These are phyloP conservation scores for Himalopsyche japonica DNA, from an alignment of 2,888 invertebrate genomes.

Conservation along the genomic window DNA sequence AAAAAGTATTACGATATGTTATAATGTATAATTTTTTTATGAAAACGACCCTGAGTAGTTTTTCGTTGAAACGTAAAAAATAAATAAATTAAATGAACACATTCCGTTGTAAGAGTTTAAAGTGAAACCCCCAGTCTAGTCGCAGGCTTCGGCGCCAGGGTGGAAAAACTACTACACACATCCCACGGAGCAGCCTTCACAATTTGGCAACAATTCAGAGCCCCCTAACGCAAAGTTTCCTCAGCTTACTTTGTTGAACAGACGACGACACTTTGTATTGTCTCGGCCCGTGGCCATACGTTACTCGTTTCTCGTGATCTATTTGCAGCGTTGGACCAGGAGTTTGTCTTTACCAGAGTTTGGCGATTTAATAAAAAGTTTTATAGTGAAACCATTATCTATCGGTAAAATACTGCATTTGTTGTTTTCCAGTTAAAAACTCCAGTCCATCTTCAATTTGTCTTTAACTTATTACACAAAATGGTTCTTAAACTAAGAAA, in stretches of 20 bases:
- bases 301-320: constrained; percentile 33
- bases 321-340: constrained; percentile 14
- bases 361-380: constrained; percentile 38
- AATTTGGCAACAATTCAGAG: constrained; percentile 31
- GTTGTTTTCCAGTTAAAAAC: not conserved
- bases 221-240: constrained; percentile 15
- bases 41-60: too few relatives aligned
- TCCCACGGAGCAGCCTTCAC: not conserved
- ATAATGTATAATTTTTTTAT: too few relatives aligned
- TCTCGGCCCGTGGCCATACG: constrained; percentile 37
- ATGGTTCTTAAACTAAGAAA: too few relatives aligned
- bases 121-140: not conserved
- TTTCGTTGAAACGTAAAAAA: not conserved
- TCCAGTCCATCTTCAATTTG: not conserved
- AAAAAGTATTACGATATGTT: too few relatives aligned
- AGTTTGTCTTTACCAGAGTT: constrained; percentile 18
- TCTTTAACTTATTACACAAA: not conserved
- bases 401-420: constrained; percentile 23
- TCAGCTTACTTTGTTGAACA: constrained; percentile 26
- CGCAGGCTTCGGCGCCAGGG: not conserved
- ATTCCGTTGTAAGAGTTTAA: not conserved
- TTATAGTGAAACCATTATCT: constrained; percentile 36
- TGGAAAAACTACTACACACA: not conserved
- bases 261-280: constrained; percentile 37
- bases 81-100: not conserved